These are phyloP conservation scores for Heterohyrax brucei DNA, from an alignment of 2,797 vertebrate genomes.

Conservation along the genomic window DNA sequence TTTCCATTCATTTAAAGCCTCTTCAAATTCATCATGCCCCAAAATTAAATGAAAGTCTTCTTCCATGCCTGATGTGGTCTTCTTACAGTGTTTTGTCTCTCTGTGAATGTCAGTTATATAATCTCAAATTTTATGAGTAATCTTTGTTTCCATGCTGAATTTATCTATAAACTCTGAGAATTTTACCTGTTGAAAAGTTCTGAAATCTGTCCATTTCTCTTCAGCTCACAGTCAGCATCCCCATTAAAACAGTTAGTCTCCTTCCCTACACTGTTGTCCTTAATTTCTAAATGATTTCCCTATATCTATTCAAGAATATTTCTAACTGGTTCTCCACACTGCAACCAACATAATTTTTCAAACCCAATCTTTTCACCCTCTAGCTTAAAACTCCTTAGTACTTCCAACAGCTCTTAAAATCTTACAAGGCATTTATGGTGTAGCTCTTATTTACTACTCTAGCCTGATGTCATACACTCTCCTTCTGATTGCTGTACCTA, in stretches of 20 bases:
- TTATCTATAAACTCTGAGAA: neutral
- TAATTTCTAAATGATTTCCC: neutral
- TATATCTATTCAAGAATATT: neutral
- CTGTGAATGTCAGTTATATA: neutral
- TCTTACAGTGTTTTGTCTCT: neutral
- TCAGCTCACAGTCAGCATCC: neutral
- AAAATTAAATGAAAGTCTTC: conserved; percentile 35
- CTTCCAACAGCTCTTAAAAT: neutral
- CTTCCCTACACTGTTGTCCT: neutral
- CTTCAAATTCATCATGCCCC: neutral
- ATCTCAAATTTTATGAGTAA: neutral
- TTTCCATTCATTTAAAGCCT: neutral
- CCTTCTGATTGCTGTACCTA: neutral
- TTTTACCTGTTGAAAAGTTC: neutral
- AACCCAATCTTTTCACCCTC: neutral
- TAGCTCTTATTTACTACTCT: neutral
- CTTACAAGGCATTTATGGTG: neutral
- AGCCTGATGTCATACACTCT: neutral
- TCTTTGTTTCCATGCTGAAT: neutral
- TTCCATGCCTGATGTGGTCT: neutral
- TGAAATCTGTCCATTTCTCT: neutral
- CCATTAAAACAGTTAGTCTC: neutral
- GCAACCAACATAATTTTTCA: neutral
- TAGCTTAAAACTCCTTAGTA: conserved; percentile 1
- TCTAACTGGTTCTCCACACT: neutral